Base-by-base conservation (phyloP, 2,888 invertebrate genomes). In the Cryptus viduatorius region DNA sequence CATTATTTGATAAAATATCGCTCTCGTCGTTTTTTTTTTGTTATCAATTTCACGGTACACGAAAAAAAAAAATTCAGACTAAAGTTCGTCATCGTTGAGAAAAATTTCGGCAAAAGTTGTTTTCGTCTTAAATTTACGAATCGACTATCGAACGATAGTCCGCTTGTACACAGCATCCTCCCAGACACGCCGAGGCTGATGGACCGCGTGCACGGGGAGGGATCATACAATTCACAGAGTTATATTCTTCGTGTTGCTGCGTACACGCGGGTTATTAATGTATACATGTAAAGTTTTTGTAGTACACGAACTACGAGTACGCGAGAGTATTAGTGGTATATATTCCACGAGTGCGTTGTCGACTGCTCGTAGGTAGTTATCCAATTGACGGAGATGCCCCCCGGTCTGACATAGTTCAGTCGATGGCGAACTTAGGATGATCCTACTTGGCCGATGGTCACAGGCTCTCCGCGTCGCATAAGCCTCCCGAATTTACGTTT, bases 321-420 rank as follows among this genome's bases (percentile, higher is more conserved):
- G 42, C 12, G 46, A 31, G 77, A 16, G 37, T 71, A 37, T 72
- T 24, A 10, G 16, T 56, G 44, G 61, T 71, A 64, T 79, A 73
- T 76, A 79, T 72, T 80, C 31, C 48, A 77, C 79, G 73, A 77
- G 76, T 77, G 88, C 89, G 88, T 89, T 88, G 87, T 78, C 81
- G 73, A 78, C 44, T 73, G 56, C 65, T 71, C 79, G 90, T 89
- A 91, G 91, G 91, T 92, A 92, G 89, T 93, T 93, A 93, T 93
- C 87, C 92, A 93, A 93, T 93, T 93, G 92, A 92, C 91, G 86
- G 91, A 90, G 79, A 82, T 84, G 91, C 90, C 90, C 89, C 91
- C 78, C 56, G 89, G 90, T 90, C 91, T 92, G 92, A 92, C 91
- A 92, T 92, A 92, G 92, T 92, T 92, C 92, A 92, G 92, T 93